phyloP scores from a whole-genome alignment of 2,888 invertebrate genomes.

The Zhengitettix transpicula region DNA sequence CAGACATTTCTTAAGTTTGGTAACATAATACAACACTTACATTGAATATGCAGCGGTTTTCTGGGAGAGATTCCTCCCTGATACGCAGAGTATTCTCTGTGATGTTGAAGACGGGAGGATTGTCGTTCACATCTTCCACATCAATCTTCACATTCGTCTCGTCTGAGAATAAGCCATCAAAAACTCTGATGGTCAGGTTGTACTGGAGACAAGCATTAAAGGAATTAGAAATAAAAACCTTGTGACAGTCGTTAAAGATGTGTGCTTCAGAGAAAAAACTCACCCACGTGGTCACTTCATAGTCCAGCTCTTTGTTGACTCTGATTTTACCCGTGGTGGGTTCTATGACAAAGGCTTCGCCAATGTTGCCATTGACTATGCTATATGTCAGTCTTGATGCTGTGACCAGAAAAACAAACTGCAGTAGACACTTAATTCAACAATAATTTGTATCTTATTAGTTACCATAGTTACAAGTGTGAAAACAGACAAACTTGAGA shows the following conservation, averaged over 20 bases:
- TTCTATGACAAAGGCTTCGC: conserved; percentile 51
- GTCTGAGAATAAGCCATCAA: conserved; percentile 70
- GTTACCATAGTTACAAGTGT: too few species aligned
- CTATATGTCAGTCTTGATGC: too few species aligned
- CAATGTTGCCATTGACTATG: too few species aligned
- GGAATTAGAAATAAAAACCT: not conserved
- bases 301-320: conserved; percentile 62
- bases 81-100: conserved; percentile 57
- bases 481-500: too few species aligned
- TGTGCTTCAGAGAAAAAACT: too few species aligned
- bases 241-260: not conserved
- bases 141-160: conserved; percentile 68
- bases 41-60: conserved; percentile 50
- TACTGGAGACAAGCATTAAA: conserved; percentile 36
- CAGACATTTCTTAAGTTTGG: too few species aligned
- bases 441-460: too few species aligned
- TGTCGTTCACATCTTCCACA: conserved; percentile 84
- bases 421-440: too few species aligned
- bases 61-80: conserved; percentile 47
- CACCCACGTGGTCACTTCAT: conserved; percentile 54
- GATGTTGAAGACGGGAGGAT: conserved; percentile 64
- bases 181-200: conserved; percentile 63
- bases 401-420: too few species aligned
- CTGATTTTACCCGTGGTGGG: conserved; percentile 70
- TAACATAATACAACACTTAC: conserved; percentile 24